Conservation (phyloP, 2,888 invertebrate species). For the Empis stercorea region DNA sequence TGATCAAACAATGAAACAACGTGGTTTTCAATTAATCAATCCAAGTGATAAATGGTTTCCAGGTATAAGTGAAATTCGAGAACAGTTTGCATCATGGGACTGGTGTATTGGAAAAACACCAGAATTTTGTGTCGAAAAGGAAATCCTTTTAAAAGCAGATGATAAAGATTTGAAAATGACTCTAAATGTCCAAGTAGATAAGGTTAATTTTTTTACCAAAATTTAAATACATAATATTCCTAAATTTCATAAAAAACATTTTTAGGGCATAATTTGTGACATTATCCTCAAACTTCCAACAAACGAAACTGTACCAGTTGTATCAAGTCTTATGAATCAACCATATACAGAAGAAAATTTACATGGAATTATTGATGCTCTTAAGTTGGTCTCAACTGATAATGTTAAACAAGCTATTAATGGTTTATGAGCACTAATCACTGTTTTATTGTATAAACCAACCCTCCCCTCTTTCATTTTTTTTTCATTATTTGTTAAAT, state of each 20-base stretch:
- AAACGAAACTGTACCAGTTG: slow-evolving; percentile 31
- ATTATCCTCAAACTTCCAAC: slow-evolving; percentile 29
- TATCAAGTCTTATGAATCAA: slow-evolving; percentile 29
- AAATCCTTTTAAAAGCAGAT: slow-evolving; percentile 35
- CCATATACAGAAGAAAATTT: slow-evolving; percentile 32
- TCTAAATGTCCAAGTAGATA: slow-evolving; percentile 41
- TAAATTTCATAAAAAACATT: not conserved
- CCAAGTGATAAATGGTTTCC: slow-evolving; percentile 83
- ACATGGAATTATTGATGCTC: slow-evolving; percentile 29
- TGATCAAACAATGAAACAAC: slow-evolving; percentile 56
- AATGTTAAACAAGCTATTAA: slow-evolving; percentile 36
- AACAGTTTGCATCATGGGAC: slow-evolving; percentile 65
- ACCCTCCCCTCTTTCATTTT: not conserved
- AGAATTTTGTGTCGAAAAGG: slow-evolving; percentile 53
- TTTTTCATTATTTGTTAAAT: not conserved
- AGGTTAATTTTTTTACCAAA: slow-evolving; percentile 17
- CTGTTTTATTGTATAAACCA: not conserved
- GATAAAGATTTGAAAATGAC: slow-evolving; percentile 43
- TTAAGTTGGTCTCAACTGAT: slow-evolving; percentile 34
- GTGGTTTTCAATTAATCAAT: slow-evolving; percentile 74
- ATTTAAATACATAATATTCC: too few species aligned
- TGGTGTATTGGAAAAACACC: slow-evolving; percentile 86
- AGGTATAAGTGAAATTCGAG: slow-evolving; percentile 57
- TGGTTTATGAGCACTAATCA: slow-evolving; percentile 21
- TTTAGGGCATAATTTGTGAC: slow-evolving; percentile 30